Conservation (phyloP, 2,113 vertebrate genomes). For the Rhinopomastus cyanomelas region DNA sequence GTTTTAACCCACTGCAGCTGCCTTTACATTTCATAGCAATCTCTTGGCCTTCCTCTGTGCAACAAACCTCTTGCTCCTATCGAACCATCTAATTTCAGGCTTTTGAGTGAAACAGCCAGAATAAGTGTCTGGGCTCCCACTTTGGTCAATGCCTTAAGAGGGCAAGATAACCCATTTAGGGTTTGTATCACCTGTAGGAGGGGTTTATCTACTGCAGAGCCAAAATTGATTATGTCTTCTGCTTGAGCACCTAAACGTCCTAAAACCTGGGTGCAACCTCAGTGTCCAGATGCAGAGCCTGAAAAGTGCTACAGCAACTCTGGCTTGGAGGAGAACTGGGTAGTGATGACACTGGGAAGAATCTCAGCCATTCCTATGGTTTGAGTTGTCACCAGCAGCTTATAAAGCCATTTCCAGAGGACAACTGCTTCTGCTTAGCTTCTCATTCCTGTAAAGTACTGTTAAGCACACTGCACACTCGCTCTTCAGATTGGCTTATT, state of each 20-base stretch:
- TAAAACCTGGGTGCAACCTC: not conserved
- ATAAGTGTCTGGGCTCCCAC: not conserved
- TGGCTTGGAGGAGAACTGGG: not conserved
- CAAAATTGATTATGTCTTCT: accelerated
- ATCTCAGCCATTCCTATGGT: not conserved
- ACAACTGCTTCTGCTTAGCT: not conserved
- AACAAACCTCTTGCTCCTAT: not conserved
- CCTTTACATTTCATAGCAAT: not conserved
- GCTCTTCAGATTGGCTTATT: not conserved
- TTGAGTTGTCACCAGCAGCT: not conserved
- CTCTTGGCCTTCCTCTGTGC: not conserved
- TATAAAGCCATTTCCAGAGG: not conserved
- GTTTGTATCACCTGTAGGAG: not conserved
- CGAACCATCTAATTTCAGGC: not conserved
- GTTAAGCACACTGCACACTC: not conserved
- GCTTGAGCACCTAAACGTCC: not conserved
- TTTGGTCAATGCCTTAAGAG: not conserved
- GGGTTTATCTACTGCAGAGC: not conserved
- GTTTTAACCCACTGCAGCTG: too few species aligned
- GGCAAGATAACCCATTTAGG: not conserved
- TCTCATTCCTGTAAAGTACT: not conserved
- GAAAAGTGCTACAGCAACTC: not conserved
- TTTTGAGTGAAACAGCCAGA: not conserved
- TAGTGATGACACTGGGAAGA: not conserved
- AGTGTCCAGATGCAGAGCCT: too few species aligned